Conservation (phyloP, 2,888 invertebrate species). For the Pristionchus mayeri region DNA sequence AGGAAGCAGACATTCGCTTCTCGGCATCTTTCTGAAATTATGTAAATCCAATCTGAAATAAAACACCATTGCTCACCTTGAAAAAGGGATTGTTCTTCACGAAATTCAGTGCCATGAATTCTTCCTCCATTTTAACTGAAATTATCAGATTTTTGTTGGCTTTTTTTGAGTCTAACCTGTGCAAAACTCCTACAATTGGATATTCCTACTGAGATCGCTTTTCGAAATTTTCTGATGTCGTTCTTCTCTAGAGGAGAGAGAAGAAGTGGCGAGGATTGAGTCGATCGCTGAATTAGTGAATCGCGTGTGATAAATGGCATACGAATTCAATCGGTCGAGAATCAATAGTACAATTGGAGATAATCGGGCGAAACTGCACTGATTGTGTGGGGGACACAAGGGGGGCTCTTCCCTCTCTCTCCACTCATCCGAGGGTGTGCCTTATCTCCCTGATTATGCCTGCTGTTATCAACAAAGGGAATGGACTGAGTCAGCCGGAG, state of each 20-base stretch:
- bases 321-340: not conserved
- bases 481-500: conserved; percentile 5
- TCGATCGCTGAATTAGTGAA: not conserved
- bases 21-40: conserved; percentile 34
- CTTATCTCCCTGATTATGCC: conserved; percentile 23
- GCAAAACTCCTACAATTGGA: not conserved
- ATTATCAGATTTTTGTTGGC: not conserved
- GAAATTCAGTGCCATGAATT: conserved; percentile 16
- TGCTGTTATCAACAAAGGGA: conserved; percentile 7
- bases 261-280: conserved; percentile 8
- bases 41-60: not conserved
- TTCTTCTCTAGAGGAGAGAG: conserved; percentile 40
- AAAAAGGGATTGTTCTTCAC: conserved; percentile 39
- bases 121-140: not conserved
- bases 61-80: not conserved
- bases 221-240: too few relatives aligned
- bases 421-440: not conserved
- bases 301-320: not conserved
- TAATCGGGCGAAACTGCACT: not conserved
- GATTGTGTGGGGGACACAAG: not conserved
- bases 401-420: too few relatives aligned
- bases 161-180: not conserved
- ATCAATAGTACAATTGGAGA: not conserved
- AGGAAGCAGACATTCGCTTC: conserved; percentile 38
- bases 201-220: conserved; percentile 4